Evolutionary conservation across 35 echinoderm and acorn worm species (phyloP).

Genomic region (Heliocidaris erythrogramma): DNA sequence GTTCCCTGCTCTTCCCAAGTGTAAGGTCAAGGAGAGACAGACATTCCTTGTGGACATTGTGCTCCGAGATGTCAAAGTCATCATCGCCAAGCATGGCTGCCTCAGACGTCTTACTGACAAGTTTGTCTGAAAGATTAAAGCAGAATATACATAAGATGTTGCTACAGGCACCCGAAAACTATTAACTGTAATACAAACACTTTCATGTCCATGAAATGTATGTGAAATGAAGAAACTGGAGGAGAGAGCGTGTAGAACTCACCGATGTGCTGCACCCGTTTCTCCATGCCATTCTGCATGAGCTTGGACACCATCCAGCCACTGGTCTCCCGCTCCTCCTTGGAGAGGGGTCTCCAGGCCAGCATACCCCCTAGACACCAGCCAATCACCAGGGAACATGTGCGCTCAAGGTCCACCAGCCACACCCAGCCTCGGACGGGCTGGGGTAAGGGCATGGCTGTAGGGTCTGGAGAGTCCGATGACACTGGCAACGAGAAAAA

Average conservation of each 20-base stretch:
- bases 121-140: slow-evolving; percentile 67
- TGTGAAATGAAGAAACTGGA: too few relatives aligned
- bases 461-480: slow-evolving; percentile 58
- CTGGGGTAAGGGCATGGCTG: slow-evolving; percentile 89
- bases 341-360: slow-evolving; percentile 80
- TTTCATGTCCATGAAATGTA: too few relatives aligned
- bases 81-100: slow-evolving; percentile 88
- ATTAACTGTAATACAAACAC: too few relatives aligned
- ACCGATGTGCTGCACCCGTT: slow-evolving; percentile 63
- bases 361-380: slow-evolving; percentile 96
- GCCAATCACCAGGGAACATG: slow-evolving; percentile 85
- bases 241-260: background rate
- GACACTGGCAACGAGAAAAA: background rate
- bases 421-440: slow-evolving; percentile 93
- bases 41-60: slow-evolving; percentile 57
- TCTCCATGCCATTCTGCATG: slow-evolving; percentile 73
- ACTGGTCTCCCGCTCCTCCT: slow-evolving; percentile 86
- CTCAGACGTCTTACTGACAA: slow-evolving; percentile 81
- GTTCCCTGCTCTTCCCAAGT: slow-evolving; percentile 79
- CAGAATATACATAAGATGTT: too few relatives aligned
- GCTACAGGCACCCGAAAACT: too few relatives aligned
- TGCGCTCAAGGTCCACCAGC: slow-evolving; percentile 94
- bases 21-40: slow-evolving; percentile 75
- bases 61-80: slow-evolving; percentile 82
- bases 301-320: slow-evolving; percentile 79